Conservation (phyloP, 2,888 invertebrate genomes). For the Dasysyrphus tricinctus region DNA sequence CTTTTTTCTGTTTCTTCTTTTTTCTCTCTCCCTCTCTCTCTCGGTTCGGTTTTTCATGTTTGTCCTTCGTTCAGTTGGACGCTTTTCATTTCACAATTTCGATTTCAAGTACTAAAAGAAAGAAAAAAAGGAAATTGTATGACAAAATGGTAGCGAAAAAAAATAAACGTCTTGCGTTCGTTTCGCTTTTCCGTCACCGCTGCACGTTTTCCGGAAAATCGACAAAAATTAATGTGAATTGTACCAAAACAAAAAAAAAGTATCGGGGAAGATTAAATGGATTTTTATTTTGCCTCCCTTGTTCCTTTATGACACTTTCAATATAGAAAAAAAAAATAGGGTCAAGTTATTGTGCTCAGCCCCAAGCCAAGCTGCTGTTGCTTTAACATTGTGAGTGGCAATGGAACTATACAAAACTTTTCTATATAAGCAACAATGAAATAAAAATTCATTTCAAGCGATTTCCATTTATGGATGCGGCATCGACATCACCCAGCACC, state of each 20-base stretch:
- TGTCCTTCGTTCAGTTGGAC: constrained; percentile 34
- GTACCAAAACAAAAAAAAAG: constrained; percentile 7
- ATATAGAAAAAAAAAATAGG: constrained; percentile 35
- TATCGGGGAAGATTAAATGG: constrained; percentile 46
- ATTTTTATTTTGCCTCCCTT: constrained; percentile 45
- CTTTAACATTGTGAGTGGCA: constrained; percentile 1
- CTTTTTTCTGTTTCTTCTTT: constrained; percentile 35
- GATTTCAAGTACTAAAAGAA: constrained; percentile 34
- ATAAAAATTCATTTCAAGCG: constrained; percentile 42
- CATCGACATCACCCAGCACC: neutral
- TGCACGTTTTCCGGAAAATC: constrained; percentile 46
- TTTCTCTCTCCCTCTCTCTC: constrained; percentile 2
- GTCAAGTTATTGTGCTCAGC: constrained; percentile 44
- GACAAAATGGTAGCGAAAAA: constrained; percentile 19
- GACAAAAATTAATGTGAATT: constrained; percentile 46
- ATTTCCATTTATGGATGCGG: constrained; percentile 41
- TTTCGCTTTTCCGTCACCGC: constrained; percentile 34
- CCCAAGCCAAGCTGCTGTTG: constrained; percentile 15
- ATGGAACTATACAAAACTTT: constrained; percentile 26
- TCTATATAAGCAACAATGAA: constrained; percentile 40
- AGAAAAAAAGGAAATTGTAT: constrained; percentile 22
- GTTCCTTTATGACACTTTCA: constrained; percentile 60
- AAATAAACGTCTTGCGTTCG: constrained; percentile 31
- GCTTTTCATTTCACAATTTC: constrained; percentile 39
- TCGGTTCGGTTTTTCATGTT: constrained; percentile 4